Percentiles rank a stretch among this genome's conserved stretches.
Evolutionary conservation across 1,140 invertebrate genomes (phyloP).

Genomic region (Drosophila repleta): DNA sequence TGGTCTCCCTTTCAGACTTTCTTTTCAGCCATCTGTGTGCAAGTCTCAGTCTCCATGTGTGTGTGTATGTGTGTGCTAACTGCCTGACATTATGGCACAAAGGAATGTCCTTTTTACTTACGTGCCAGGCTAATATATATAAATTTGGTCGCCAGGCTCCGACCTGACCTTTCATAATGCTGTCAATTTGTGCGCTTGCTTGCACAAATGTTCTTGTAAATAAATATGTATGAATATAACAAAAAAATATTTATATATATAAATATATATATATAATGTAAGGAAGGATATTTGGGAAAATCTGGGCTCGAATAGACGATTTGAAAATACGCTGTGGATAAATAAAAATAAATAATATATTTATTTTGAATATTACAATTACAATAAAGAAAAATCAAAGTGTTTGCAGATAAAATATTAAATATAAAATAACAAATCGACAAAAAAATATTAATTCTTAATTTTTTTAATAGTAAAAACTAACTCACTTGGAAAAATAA

Average conservation of each 20-base stretch:
- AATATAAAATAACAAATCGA: too few relatives aligned
- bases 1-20: constrained; percentile 19
- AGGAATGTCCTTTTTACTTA: constrained; percentile 81
- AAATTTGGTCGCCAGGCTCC: constrained; percentile 61
- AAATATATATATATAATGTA: background rate
- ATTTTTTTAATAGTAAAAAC: too few relatives aligned
- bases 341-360: background rate
- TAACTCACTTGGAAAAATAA: too few relatives aligned
- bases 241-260: constrained; percentile 8
- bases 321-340: constrained; percentile 20
- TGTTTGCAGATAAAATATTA: too few relatives aligned
- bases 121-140: constrained; percentile 80
- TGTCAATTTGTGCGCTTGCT: constrained; percentile 80
- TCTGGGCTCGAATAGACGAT: background rate
- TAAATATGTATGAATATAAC: constrained; percentile 28
- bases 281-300: constrained; percentile 12
- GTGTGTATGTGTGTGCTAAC: constrained; percentile 65
- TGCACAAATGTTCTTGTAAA: constrained; percentile 53
- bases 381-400: too few relatives aligned
- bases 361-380: background rate
- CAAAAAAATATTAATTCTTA: too few relatives aligned
- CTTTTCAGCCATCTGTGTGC: constrained; percentile 20
- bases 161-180: constrained; percentile 80
- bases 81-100: constrained; percentile 78
- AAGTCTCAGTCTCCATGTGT: constrained; percentile 18